A percentile compares a stretch with the other conserved stretches of the same genome.
Conservation (phyloP, 2,113 vertebrate species). For the Anhinga anhinga region DNA sequence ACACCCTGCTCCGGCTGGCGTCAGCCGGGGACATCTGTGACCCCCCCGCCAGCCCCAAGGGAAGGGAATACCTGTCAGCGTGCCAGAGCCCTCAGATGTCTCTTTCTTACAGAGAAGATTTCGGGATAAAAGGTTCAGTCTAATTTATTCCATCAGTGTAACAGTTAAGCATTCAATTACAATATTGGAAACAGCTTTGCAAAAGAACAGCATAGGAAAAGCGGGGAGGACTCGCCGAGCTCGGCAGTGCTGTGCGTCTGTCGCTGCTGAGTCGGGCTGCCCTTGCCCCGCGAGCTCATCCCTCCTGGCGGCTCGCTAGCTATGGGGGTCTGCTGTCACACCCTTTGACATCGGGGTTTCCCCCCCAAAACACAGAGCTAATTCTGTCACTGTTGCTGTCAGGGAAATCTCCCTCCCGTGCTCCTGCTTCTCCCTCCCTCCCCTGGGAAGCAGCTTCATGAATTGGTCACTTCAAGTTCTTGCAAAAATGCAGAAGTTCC, state of each 20-base stretch:
- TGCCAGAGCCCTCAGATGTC: conserved; percentile 40
- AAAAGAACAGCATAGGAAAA: background rate
- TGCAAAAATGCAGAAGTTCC: background rate
- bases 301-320: background rate
- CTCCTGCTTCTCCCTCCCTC: background rate
- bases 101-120: conserved; percentile 25
- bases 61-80: conserved; percentile 2
- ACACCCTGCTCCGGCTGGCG: background rate
- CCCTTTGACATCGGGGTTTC: rapidly evolving
- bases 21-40: conserved; percentile 14
- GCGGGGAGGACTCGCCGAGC: background rate
- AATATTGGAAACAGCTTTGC: conserved; percentile 51
- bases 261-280: background rate
- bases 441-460: background rate
- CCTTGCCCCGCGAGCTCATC: rapidly evolving
- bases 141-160: conserved; percentile 59
- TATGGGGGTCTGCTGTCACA: background rate
- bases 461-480: background rate
- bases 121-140: conserved; percentile 7
- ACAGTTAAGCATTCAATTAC: conserved; percentile 35
- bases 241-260: background rate
- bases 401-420: background rate
- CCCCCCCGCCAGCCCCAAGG: background rate
- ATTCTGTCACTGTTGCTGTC: rapidly evolving
- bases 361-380: background rate